Conservation (phyloP, 2,113 vertebrate genomes). For the Meleagris gallopavo region DNA sequence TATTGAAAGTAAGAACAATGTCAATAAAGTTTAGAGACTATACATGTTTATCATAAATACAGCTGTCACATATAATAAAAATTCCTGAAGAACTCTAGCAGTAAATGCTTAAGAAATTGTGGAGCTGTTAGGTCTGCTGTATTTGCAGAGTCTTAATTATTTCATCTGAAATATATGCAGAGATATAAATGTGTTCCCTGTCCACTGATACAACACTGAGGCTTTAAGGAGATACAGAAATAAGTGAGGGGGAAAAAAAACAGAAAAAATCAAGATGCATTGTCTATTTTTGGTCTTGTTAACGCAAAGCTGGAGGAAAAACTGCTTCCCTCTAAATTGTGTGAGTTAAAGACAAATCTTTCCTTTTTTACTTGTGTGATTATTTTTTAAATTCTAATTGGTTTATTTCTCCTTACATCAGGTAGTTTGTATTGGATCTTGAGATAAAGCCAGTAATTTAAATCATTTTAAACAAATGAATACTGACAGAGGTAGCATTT, state of each 20-base stretch:
- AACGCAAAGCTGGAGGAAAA: background rate
- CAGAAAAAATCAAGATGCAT: background rate
- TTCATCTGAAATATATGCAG: accelerated
- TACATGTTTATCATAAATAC: background rate
- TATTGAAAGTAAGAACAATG: background rate
- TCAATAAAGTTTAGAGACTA: background rate
- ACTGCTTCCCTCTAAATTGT: background rate
- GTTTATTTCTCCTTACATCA: background rate
- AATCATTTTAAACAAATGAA: background rate
- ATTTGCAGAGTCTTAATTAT: background rate
- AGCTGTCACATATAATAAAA: background rate
- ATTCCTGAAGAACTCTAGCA: background rate
- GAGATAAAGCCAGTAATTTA: background rate
- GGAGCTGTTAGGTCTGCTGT: background rate
- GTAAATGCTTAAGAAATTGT: background rate
- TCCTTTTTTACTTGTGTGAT: background rate
- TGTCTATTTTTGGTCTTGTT: background rate
- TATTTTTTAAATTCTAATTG: background rate
- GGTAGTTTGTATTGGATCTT: background rate
- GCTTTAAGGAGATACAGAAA: background rate
- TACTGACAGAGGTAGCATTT: background rate
- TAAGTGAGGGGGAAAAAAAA: background rate
- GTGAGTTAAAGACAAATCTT: background rate
- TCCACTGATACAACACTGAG: background rate
- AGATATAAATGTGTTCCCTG: background rate